Base-by-base conservation (phyloP, 2,113 vertebrate genomes). In the Pungitius pungitius region DNA sequence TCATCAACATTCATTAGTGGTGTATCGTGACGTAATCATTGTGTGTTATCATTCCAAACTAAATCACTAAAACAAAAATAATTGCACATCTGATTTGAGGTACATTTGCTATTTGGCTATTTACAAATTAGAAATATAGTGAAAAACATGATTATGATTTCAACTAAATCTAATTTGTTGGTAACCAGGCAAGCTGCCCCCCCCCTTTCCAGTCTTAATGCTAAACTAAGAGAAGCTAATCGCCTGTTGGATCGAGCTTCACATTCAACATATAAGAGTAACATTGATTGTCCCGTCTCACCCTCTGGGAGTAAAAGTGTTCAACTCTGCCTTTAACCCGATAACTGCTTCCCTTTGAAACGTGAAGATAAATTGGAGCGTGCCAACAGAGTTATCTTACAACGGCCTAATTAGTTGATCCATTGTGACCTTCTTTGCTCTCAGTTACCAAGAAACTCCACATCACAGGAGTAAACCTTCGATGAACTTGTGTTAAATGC, bases 321-420 rank as follows among this genome's bases (percentile, higher is more conserved):
- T 6, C 37, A 37, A 20, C n/a, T 12, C 11, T 59, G 43, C 42
- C 13, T 47, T 33, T 49, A n/a, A n/a, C n/a, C n/a, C n/a, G n/a
- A n/a, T n/a, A n/a, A 54, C 13, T 8, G 51, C 37, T 18, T 40
- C 30, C 66, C 24, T 79, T 56, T 24, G 22, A 43, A 43, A n/a
- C 11, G 6, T 45, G 47, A 15, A 14, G 9, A 24, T 40, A 22
- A 59, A 45, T 64, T 22, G 35, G 58, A 51, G 69, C 35, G 27
- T 73, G 54, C n/a, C 49, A 63, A 66, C 20, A 65, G 27, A 17
- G 64, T 62, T 83, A 74, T 79, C 45, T 74, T 70, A 58, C 70
- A 75, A 17, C 42, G 43, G 43, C 81, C 58, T 73, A 55, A 82
- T 85, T 74, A 65, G 57, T 56, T 77, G 58, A 72, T 75, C 69